These are phyloP conservation scores for Ricordea florida DNA, from an alignment of 92 coral and sea anemone genomes.

Conservation along the genomic window DNA sequence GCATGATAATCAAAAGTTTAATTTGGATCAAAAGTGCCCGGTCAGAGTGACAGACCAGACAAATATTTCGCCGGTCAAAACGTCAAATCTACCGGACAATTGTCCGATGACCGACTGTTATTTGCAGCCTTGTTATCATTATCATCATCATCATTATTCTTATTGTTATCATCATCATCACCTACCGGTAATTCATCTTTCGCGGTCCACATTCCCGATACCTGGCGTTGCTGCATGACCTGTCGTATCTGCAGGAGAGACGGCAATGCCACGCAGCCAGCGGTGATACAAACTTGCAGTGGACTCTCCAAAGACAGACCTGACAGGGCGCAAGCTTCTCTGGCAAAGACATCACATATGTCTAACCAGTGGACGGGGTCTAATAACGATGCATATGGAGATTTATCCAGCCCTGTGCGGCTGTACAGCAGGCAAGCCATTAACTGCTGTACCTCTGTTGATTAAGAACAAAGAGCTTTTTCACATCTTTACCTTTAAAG, in stretches of 20 bases:
- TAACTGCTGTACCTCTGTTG: constrained; percentile 88
- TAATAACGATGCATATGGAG: constrained; percentile 90
- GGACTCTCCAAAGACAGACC: constrained; percentile 97
- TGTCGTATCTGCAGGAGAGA: constrained; percentile 96
- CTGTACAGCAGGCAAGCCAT: constrained; percentile 97
- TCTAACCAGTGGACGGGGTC: constrained; percentile 98
- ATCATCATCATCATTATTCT: not conserved
- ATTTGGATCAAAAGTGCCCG: no score
- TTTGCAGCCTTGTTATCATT: no score
- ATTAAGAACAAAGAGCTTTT: not conserved
- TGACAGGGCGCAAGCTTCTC: constrained; percentile 96
- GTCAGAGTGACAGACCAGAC: no score
- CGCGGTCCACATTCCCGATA: constrained; percentile 96
- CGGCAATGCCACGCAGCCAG: constrained; percentile 95
- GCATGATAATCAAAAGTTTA: no score
- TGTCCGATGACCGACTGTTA: no score
- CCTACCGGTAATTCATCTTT: constrained; percentile 98
- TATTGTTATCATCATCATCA: not conserved
- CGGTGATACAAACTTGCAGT: constrained; percentile 92
- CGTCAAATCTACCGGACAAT: no score
- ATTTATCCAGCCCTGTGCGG: constrained; percentile 86
- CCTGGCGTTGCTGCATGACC: constrained; percentile 97
- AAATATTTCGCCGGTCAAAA: no score
- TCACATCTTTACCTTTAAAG: not conserved
- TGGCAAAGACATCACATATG: constrained; percentile 92